These are phyloP conservation scores for Anaspis maculata DNA, from an alignment of 2,888 invertebrate genomes.

Conservation along the genomic window DNA sequence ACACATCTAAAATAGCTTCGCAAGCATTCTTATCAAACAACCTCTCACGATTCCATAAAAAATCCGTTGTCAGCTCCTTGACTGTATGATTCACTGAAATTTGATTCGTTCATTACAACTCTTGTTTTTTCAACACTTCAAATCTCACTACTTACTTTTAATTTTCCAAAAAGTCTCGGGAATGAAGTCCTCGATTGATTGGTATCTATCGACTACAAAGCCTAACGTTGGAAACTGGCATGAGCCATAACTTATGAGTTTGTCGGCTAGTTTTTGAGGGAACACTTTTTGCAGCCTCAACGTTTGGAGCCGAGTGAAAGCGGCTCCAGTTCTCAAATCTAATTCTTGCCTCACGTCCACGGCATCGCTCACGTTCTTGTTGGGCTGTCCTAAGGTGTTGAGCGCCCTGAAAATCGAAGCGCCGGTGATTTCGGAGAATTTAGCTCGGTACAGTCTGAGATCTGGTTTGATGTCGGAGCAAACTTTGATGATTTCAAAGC, in stretches of 20 bases:
- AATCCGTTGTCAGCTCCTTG: slow-evolving; percentile 73
- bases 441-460: slow-evolving; percentile 68
- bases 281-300: slow-evolving; percentile 76
- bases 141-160: slow-evolving; percentile 49
- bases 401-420: slow-evolving; percentile 75
- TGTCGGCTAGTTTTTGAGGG: slow-evolving; percentile 62
- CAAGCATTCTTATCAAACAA: slow-evolving; percentile 83
- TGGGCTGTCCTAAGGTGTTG: slow-evolving; percentile 67
- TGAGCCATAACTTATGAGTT: slow-evolving; percentile 93
- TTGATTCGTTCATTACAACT: too few species aligned
- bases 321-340: slow-evolving; percentile 61
- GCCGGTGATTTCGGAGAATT: slow-evolving; percentile 95
- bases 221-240: slow-evolving; percentile 99
- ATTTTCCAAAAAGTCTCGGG: slow-evolving; percentile 95
- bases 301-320: slow-evolving; percentile 97
- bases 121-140: not conserved
- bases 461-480: slow-evolving; percentile 72
- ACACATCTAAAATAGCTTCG: slow-evolving; percentile 71
- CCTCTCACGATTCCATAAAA: slow-evolving; percentile 77
- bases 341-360: slow-evolving; percentile 42
- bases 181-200: slow-evolving; percentile 85
- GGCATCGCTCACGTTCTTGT: slow-evolving; percentile 46
- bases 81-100: slow-evolving; percentile 67
- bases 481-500: slow-evolving; percentile 90
- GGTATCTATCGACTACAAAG: slow-evolving; percentile 96